Percentiles rank a stretch among this genome's conserved stretches.
These are phyloP conservation scores for Myiopsitta monachus DNA, from an alignment of 2,113 vertebrate species.

Conservation along the genomic window DNA sequence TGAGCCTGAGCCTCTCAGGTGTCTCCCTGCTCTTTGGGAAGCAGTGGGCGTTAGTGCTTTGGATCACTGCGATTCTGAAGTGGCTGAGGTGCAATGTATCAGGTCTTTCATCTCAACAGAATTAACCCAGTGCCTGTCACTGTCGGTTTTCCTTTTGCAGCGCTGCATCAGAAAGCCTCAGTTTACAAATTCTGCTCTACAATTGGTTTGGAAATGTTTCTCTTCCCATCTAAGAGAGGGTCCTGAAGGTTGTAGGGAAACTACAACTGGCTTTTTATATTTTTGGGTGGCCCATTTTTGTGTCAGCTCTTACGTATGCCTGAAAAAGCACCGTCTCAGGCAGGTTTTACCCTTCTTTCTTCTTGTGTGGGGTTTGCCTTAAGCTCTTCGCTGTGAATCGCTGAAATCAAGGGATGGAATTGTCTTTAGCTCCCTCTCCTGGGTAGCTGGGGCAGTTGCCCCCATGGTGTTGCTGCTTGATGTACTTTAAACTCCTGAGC, in stretches of 20 bases:
- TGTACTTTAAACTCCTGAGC: not conserved
- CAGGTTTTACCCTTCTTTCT: not conserved
- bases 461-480: not conserved
- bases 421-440: constrained; percentile 25
- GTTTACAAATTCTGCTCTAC: not conserved
- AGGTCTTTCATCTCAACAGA: not conserved
- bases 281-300: not conserved
- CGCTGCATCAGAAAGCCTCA: fast-evolving
- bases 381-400: not conserved
- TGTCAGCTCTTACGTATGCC: not conserved
- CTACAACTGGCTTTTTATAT: not conserved
- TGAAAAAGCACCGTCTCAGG: not conserved
- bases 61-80: not conserved
- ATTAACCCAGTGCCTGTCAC: not conserved
- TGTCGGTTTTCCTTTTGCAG: not conserved
- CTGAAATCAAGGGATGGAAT: not conserved
- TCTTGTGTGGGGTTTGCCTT: not conserved
- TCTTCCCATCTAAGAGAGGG: not conserved
- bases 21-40: not conserved
- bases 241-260: not conserved
- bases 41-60: not conserved
- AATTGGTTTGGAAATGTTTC: not conserved
- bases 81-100: not conserved
- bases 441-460: not conserved
- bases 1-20: not conserved